Conservation (phyloP, 2,888 invertebrate genomes). For the Hartigia nigra region DNA sequence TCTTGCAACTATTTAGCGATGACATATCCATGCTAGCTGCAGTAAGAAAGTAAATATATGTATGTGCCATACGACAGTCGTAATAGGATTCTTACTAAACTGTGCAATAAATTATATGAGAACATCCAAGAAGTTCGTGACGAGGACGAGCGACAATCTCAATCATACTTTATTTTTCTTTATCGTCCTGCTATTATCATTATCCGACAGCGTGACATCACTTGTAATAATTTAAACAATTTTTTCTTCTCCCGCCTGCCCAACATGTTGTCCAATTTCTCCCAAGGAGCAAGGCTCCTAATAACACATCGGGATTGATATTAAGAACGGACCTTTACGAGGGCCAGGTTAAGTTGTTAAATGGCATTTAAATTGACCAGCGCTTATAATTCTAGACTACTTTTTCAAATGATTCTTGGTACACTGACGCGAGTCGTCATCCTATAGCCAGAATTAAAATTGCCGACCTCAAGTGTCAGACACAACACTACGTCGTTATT, state of each 20-base stretch:
- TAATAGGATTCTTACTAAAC: not conserved
- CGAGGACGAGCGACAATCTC: not conserved
- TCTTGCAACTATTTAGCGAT: not conserved
- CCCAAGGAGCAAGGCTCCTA: not conserved
- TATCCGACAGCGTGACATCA: not conserved
- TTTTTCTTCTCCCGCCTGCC: not conserved
- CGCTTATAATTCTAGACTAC: not conserved
- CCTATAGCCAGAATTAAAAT: not conserved
- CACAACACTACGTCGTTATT: not conserved
- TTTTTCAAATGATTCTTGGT: not conserved
- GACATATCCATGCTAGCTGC: not conserved
- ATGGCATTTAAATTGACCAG: not conserved
- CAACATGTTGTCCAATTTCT: not conserved
- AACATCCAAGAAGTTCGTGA: not conserved
- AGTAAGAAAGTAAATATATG: not conserved
- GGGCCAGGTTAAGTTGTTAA: not conserved
- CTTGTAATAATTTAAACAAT: not conserved
- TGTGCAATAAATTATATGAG: not conserved
- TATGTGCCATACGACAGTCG: too few relatives aligned
- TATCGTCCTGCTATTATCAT: not conserved
- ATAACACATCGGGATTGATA: not conserved
- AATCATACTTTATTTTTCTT: not conserved
- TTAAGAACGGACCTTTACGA: not conserved
- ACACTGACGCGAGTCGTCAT: not conserved
- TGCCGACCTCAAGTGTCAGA: not conserved